Conservation (phyloP, 2,113 vertebrate species). For the Gadus chalcogrammus region DNA sequence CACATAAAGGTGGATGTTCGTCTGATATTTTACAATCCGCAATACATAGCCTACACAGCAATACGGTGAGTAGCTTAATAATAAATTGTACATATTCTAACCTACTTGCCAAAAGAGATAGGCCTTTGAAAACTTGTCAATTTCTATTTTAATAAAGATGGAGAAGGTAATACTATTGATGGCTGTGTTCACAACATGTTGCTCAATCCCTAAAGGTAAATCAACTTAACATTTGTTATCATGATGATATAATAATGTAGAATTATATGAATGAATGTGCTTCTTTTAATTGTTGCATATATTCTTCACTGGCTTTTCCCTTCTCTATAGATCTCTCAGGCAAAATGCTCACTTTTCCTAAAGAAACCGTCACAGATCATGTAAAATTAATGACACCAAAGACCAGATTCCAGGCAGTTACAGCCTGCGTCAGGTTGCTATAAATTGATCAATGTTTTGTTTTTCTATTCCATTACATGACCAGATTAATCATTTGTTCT, state of each 20-base stretch:
- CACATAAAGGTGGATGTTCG: too few relatives aligned
- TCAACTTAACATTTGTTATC: background rate
- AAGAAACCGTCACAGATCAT: background rate
- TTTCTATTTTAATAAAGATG: slow-evolving; percentile 23
- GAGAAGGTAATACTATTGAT: slow-evolving; percentile 33
- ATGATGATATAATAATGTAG: too few relatives aligned
- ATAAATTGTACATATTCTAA: too few relatives aligned
- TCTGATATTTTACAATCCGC: too few relatives aligned
- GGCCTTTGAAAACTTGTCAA: too few relatives aligned
- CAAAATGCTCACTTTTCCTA: slow-evolving; percentile 46
- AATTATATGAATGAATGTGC: too few relatives aligned
- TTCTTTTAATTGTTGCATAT: background rate
- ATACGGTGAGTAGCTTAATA: too few relatives aligned
- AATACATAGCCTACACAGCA: too few relatives aligned
- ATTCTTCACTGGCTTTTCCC: background rate
- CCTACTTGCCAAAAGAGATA: too few relatives aligned
- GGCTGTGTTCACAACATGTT: slow-evolving; percentile 22
- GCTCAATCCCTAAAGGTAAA: slow-evolving; percentile 10
- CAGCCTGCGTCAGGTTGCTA: slow-evolving; percentile 35
- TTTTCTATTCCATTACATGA: too few relatives aligned
- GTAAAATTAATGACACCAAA: slow-evolving; percentile 31
- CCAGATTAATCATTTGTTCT: background rate
- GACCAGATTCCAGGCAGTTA: slow-evolving; percentile 12
- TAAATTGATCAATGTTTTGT: background rate
- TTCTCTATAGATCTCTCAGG: slow-evolving; percentile 39